Evolutionary conservation across 2,113 vertebrate genomes (phyloP).

Genomic region (Daphoenositta chrysoptera): DNA sequence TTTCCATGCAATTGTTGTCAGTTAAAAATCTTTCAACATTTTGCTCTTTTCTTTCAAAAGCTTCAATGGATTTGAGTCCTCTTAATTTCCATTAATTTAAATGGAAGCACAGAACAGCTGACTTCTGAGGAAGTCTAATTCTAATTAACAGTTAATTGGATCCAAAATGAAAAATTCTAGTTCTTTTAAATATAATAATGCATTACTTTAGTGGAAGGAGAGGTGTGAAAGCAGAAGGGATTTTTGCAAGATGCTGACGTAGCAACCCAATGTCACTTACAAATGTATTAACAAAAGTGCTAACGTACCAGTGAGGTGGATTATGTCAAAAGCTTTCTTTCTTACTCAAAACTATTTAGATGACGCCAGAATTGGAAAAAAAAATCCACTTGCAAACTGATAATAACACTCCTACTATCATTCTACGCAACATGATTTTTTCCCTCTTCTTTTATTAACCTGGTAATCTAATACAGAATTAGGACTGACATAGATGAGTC

Average conservation of each 20-base stretch:
- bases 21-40: background rate
- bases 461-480: background rate
- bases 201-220: background rate
- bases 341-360: background rate
- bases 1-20: background rate
- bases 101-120: background rate
- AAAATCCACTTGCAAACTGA: background rate
- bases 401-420: background rate
- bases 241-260: background rate
- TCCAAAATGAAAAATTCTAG: background rate
- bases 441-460: background rate
- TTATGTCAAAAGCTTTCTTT: background rate
- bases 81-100: background rate
- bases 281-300: background rate
- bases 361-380: background rate
- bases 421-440: background rate
- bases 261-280: background rate
- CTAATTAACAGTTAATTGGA: background rate
- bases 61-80: background rate
- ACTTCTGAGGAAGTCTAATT: background rate
- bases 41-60: background rate
- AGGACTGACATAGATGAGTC: background rate
- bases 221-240: background rate
- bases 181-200: background rate
- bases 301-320: background rate